These are phyloP conservation scores for Alligator sinensis DNA, from an alignment of 2,113 vertebrate genomes.

Conservation along the genomic window DNA sequence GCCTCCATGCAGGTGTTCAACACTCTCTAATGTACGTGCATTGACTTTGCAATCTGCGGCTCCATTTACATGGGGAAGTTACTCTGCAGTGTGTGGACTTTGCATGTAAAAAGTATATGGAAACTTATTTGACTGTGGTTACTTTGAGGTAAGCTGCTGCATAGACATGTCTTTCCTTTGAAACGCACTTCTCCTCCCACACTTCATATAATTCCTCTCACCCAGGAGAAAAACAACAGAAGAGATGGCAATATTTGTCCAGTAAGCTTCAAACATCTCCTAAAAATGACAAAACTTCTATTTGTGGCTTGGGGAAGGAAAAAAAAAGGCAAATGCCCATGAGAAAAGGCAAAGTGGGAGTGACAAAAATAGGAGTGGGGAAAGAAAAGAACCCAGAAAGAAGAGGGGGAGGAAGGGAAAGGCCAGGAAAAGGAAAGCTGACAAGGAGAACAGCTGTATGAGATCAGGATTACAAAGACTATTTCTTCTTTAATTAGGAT, in stretches of 20 bases:
- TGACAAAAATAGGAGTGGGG: not conserved
- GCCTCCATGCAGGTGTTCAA: rapidly evolving
- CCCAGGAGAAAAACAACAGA: not conserved
- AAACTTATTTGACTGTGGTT: too few species aligned
- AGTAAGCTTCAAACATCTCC: not conserved
- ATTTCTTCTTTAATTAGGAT: not conserved
- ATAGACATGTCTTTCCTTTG: not conserved
- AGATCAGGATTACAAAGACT: not conserved
- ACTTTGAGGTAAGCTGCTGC: too few species aligned
- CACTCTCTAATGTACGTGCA: not conserved
- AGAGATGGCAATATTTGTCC: conserved; percentile 11
- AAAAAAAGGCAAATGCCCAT: not conserved
- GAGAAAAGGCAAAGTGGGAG: not conserved
- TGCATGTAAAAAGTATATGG: too few species aligned
- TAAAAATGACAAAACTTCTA: conserved; percentile 45
- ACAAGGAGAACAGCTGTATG: rapidly evolving
- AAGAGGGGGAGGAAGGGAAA: not conserved
- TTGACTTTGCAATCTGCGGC: not conserved
- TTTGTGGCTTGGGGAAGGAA: conserved; percentile 43
- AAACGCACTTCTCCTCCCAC: not conserved
- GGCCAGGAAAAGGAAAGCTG: not conserved
- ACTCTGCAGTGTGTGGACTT: not conserved
- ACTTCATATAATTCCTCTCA: not conserved
- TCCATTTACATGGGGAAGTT: not conserved
- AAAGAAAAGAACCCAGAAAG: not conserved